These are phyloP conservation scores for Pampus argenteus DNA, from an alignment of 2,797 vertebrate genomes.

Conservation along the genomic window DNA sequence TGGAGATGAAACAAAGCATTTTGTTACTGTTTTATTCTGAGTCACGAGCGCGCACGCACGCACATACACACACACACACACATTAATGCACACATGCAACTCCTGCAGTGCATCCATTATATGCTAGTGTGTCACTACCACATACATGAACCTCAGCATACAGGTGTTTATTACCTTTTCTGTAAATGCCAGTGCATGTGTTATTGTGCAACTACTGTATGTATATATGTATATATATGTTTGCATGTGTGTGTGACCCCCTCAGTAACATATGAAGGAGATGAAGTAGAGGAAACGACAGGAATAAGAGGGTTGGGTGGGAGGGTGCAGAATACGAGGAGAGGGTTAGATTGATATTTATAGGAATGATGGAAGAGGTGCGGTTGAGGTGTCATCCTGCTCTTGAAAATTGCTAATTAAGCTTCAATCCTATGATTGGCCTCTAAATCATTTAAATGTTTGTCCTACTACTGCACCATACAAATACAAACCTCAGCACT, in stretches of 20 bases:
- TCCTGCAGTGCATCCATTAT: background rate
- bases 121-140: too few species aligned
- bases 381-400: too few species aligned
- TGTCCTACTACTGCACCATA: slow-evolving; percentile 19
- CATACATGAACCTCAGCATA: background rate
- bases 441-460: slow-evolving; percentile 14
- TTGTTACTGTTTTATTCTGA: slow-evolving; percentile 11
- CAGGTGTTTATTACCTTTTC: background rate
- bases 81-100: background rate
- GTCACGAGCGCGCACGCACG: background rate
- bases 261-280: too few species aligned
- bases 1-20: slow-evolving; percentile 34
- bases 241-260: too few species aligned
- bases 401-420: too few species aligned
- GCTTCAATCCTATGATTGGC: slow-evolving; percentile 17
- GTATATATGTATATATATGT: too few species aligned
- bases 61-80: background rate
- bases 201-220: background rate
- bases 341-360: too few species aligned
- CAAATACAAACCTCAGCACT: slow-evolving; percentile 45
- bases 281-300: too few species aligned
- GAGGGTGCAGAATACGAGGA: too few species aligned
- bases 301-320: too few species aligned
- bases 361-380: too few species aligned
- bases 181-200: background rate